Evolutionary conservation across 2,113 vertebrate genomes (phyloP), one percentile per base, ranked within the genome.

Genomic region (Geococcyx californianus): DNA sequence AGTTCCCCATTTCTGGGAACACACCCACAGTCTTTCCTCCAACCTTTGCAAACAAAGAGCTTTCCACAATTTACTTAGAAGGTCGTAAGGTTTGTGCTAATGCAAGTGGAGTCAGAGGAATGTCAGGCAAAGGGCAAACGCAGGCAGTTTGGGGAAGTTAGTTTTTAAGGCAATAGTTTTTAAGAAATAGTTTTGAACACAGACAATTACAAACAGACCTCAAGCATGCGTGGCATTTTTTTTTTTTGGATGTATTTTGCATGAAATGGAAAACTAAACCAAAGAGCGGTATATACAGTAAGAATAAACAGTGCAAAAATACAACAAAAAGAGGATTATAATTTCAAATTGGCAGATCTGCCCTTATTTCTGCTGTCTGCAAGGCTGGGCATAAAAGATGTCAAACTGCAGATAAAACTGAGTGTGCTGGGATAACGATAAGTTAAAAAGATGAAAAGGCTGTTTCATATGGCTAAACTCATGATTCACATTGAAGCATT

Each of bases 141-240:
- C 62, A 64, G 80, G n/a, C 77, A 21, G 66, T 31, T 21, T 2
- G 0, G 70, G 78, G 66, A 84, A 75, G 66, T 70, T 15, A 13
- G 23, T 34, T 51, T 67, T 47, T 42, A 66, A 60, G 54, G 49
- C 3, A 4, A 18, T 4, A 51, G 68, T 38, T 91, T 86, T 84
- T 28, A 55, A 75, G 81, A 55, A 78, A 64, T 16, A 69, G 72
- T 79, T 94, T 69, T 64, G 88, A 89, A 66, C 5, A 1, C 42
- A 67, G 90, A 52, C 70, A 86, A 90, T 20, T 90, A 92, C 72
- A 77, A 92, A 80, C 45, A 95, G 80, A 84, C 91, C 68, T 86
- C 89, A 66, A 77, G 72, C 72, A 76, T n/a, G 49, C 1, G 0
- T 54, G 86, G 79, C 36, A 1, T 23, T 54, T 20, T 10, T 23